Percentiles rank a stretch among this genome's conserved stretches.
Conservation (phyloP, 2,888 invertebrate genomes). For the Acanthosepion pharaonis region DNA sequence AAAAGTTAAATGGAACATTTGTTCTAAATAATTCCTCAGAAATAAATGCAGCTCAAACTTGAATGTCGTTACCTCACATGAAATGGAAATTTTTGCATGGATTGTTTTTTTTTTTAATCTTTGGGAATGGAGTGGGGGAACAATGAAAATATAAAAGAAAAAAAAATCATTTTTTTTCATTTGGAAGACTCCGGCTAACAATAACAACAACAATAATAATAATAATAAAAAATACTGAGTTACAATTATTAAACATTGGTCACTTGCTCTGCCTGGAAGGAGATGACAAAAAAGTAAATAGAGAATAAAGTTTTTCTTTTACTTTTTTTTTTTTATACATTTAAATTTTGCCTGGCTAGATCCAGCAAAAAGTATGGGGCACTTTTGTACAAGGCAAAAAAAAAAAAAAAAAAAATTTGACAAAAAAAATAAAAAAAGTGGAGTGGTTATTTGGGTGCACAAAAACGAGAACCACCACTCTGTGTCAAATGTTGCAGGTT, state of each 20-base stretch:
- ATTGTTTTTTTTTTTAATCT: background rate
- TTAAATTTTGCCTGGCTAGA: background rate
- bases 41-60: background rate
- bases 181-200: background rate
- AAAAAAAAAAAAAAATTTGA: background rate
- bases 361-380: background rate
- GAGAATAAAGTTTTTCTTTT: background rate
- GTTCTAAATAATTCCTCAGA: background rate
- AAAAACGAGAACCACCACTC: background rate
- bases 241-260: background rate
- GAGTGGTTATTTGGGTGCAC: background rate
- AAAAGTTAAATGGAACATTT: too few relatives aligned
- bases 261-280: conserved; percentile 22
- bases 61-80: background rate
- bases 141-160: background rate
- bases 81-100: background rate
- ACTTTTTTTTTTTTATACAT: background rate
- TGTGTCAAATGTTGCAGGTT: background rate
- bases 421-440: background rate
- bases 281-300: background rate
- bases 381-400: too few relatives aligned
- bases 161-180: background rate
- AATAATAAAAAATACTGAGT: background rate
- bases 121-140: background rate
- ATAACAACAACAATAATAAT: background rate